Percentiles rank a stretch among this genome's conserved stretches.
phyloP scores from a whole-genome alignment of 2,888 invertebrate species.

The Hetaerina titia region DNA sequence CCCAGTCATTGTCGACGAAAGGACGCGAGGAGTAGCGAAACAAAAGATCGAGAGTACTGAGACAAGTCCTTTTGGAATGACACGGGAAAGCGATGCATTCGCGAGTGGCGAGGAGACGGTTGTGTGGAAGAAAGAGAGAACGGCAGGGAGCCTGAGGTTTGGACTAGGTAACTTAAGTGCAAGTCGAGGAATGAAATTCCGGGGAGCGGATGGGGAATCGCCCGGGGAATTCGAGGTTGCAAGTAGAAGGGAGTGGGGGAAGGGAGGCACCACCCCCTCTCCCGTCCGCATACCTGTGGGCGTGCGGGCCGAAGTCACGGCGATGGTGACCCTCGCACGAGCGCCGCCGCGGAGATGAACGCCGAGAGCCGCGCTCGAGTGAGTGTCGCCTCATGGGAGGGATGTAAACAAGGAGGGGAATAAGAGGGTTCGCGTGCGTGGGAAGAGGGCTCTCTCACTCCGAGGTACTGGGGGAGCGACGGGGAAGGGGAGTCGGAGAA shows the following conservation, averaged over 20 bases:
- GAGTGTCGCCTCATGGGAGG: neutral
- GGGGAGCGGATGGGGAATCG: neutral
- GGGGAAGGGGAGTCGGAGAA: neutral
- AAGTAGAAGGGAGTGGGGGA: neutral
- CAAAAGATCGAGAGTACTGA: too few species aligned
- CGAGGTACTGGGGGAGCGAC: neutral
- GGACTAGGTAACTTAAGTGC: too few species aligned
- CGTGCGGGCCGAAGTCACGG: neutral
- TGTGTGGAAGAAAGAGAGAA: too few species aligned
- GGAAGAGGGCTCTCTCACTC: neutral
- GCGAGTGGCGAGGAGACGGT: too few species aligned
- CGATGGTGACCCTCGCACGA: neutral
- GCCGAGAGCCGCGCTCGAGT: neutral
- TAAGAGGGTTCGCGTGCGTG: neutral
- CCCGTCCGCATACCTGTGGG: neutral
- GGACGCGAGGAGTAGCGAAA: too few species aligned
- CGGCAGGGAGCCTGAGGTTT: too few species aligned
- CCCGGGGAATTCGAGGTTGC: neutral
- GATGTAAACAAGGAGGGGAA: slow-evolving; percentile 40
- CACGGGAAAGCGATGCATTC: too few species aligned
- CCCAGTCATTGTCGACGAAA: too few species aligned
- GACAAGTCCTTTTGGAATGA: too few species aligned
- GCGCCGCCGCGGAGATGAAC: neutral
- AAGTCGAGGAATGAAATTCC: neutral
- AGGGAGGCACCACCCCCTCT: neutral